Evolutionary conservation across 2,888 invertebrate genomes (phyloP), one percentile per base, ranked within the genome.

Genomic region (Tachina fera): DNA sequence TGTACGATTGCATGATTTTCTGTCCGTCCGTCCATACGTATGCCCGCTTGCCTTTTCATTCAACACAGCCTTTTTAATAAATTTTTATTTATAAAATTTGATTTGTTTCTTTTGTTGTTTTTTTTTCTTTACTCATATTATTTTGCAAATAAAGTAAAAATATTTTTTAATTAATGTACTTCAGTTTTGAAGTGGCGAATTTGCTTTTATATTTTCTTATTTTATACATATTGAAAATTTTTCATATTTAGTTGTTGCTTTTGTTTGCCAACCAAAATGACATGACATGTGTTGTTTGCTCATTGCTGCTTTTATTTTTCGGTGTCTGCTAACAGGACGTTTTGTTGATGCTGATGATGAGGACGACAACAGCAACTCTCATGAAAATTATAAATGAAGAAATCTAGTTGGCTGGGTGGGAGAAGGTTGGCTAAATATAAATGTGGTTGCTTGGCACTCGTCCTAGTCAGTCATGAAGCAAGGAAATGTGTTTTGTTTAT

Each of bases 81-180:
- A 65, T 72, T 72, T 79, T 61, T 31, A 63, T 80, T 71, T 71
- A 53, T 71, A 39, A 51, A 63, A 39, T 67, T 67, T 22, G n/a
- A 9, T 61, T 56, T 65, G 14, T 14, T 60, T 1, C 45, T 43
- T 43, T 61, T 51, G 41, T 39, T 63, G 3, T 56, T 31, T 56
- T 45, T 58, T 47, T 1, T 45, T 39, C 3, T 22, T 31, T 31
- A 31, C 31, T 31, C 31, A 6, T 39, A 51, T 22, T 61, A 65
- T 58, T 76, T 76, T 39, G 41, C 53, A 83, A 65, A 83, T 68
- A 71, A 83, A 86, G 75, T 75, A 86, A 79, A 76, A 79, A 83
- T 83, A 86, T 83, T 83, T 86, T 85, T 86, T 86, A 86, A 86
- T 86, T 86, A 86, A 86, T 86, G 75, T 65, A 86, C 86, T 86